A percentile compares a stretch with the other conserved stretches of the same genome.
Evolutionary conservation across 2,888 invertebrate genomes (phyloP).

Genomic region (Conchocele bisecta): DNA sequence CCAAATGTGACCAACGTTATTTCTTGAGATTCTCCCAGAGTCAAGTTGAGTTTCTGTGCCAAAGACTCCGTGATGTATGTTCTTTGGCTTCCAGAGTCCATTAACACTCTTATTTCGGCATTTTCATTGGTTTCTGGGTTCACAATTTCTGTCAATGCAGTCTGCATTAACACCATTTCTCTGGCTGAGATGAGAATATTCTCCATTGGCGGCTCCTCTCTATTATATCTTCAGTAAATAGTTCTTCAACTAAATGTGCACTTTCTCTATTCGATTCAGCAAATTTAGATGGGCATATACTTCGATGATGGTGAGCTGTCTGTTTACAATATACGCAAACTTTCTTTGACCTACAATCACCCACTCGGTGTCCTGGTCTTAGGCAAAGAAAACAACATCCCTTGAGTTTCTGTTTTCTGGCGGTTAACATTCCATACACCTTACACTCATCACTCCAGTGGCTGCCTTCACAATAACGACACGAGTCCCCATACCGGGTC

Average conservation of each 20-base stretch:
- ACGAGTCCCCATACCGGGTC: no score
- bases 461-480: slow-evolving; percentile 6
- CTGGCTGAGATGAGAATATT: slow-evolving; percentile 19
- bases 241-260: background rate
- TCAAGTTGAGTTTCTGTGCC: background rate
- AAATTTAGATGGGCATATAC: slow-evolving; percentile 23
- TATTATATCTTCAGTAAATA: background rate
- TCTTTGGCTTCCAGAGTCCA: slow-evolving; percentile 23
- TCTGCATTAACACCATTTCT: slow-evolving; percentile 21
- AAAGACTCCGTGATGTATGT: slow-evolving; percentile 6
- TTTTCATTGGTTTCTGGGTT: slow-evolving; percentile 5
- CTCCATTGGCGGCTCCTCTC: background rate
- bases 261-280: background rate
- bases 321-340: slow-evolving; percentile 29
- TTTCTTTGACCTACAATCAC: slow-evolving; percentile 16
- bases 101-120: background rate
- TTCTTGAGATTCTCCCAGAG: background rate
- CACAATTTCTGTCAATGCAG: slow-evolving; percentile 5
- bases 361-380: slow-evolving; percentile 1
- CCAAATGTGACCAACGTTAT: slow-evolving; percentile 19
- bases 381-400: slow-evolving; percentile 29
- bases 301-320: slow-evolving; percentile 21
- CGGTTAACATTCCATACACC: background rate
- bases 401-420: slow-evolving; percentile 4
- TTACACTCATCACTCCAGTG: slow-evolving; percentile 19